Evolutionary conservation across 2,113 vertebrate genomes (phyloP).

Genomic region (Saccopteryx bilineata): DNA sequence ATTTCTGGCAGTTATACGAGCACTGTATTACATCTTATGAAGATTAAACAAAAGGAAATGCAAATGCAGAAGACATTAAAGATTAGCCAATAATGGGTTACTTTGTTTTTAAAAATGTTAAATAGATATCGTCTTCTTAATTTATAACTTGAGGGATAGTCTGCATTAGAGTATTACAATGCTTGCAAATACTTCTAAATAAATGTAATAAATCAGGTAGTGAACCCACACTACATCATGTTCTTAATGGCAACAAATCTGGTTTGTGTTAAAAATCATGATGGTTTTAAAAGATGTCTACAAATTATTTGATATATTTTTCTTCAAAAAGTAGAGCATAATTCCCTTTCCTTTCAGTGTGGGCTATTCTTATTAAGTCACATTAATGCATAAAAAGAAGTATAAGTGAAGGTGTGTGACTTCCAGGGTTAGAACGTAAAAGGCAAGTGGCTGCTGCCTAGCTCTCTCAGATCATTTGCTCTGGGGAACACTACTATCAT

Average conservation of each 20-base stretch:
- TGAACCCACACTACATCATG: neutral
- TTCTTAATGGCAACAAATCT: constrained; percentile 47
- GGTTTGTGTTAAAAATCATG: neutral
- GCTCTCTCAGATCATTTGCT: neutral
- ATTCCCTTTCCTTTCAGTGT: neutral
- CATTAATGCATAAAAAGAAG: neutral
- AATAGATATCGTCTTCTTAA: neutral
- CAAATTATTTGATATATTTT: neutral
- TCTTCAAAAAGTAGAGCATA: neutral
- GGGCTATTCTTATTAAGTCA: neutral
- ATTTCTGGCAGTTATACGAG: neutral
- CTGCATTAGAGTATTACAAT: neutral
- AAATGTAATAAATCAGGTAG: neutral
- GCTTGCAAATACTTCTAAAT: neutral
- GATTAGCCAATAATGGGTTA: neutral
- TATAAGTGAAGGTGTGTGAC: neutral
- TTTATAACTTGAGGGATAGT: neutral
- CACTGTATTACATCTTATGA: neutral
- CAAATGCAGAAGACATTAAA: neutral
- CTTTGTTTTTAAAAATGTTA: constrained; percentile 10
- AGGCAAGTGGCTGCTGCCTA: neutral
- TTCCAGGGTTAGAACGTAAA: neutral
- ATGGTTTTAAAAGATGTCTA: neutral
- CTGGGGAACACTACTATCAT: neutral
- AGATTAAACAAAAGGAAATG: neutral